These are phyloP conservation scores for Syritta pipiens DNA, from an alignment of 2,888 invertebrate genomes.

Conservation along the genomic window DNA sequence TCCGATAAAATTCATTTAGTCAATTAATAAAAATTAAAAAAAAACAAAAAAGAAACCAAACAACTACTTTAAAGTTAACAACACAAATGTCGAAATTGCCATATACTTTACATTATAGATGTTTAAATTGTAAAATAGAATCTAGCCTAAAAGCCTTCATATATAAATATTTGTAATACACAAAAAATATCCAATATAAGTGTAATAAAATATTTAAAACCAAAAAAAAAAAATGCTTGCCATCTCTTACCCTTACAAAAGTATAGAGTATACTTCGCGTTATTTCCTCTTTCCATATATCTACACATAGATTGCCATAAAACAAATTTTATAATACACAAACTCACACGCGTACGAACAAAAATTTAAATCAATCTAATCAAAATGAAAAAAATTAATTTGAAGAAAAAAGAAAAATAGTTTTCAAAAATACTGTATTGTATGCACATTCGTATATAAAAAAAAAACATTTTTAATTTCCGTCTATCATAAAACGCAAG, in stretches of 20 bases:
- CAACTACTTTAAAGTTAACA: not conserved
- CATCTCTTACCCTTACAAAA: not conserved
- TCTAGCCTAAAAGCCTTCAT: not conserved
- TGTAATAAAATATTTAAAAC: not conserved
- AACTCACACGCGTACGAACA: no score
- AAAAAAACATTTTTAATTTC: conserved; percentile 1
- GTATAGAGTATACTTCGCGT: not conserved
- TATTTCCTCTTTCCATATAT: no score
- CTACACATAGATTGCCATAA: no score
- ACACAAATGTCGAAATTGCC: not conserved
- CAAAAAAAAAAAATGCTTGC: not conserved
- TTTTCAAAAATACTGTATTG: no score
- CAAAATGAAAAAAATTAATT: not conserved
- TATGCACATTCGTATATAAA: not conserved
- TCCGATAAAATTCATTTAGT: no score
- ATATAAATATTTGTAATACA: not conserved
- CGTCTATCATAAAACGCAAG: no score
- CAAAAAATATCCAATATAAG: not conserved
- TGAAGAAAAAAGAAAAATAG: no score
- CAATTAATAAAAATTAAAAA: conserved; percentile 1
- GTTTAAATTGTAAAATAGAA: no score
- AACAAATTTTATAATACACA: no score
- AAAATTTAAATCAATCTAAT: no score
- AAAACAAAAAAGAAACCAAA: no score
- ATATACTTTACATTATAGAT: not conserved